Conservation (phyloP, 2,797 vertebrate species). For the Craterocephalus amniculus region DNA sequence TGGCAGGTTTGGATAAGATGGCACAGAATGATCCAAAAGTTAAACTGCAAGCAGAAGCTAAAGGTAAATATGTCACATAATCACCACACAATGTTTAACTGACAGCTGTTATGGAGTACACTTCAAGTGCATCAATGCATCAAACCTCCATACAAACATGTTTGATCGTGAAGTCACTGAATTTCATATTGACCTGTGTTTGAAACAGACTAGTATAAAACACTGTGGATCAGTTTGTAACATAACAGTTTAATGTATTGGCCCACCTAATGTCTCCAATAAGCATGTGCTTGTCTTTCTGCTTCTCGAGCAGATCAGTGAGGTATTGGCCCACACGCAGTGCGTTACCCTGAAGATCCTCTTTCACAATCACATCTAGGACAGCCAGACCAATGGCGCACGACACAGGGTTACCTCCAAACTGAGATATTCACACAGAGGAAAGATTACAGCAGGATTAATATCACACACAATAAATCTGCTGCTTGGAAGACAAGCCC, state of each 20-base stretch:
- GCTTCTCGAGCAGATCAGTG: slow-evolving; percentile 82
- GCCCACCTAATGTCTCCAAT: slow-evolving; percentile 94
- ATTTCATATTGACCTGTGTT: neutral
- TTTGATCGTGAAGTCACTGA: neutral
- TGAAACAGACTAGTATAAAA: neutral
- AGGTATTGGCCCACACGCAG: slow-evolving; percentile 88
- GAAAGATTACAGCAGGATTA: slow-evolving; percentile 19
- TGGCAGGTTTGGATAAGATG: neutral
- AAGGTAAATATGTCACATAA: neutral
- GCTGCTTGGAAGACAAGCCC: neutral
- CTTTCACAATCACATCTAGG: slow-evolving; percentile 90
- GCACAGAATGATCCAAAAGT: neutral
- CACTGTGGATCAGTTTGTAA: neutral
- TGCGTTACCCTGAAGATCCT: slow-evolving; percentile 93
- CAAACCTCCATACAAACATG: neutral
- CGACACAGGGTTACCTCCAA: slow-evolving; percentile 97
- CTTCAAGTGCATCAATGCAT: neutral
- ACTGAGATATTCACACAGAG: slow-evolving; percentile 78
- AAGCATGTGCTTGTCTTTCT: slow-evolving; percentile 89
- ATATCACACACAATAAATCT: slow-evolving; percentile 3
- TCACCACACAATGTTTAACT: slow-evolving; percentile 14
- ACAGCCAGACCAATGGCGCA: slow-evolving; percentile 95
- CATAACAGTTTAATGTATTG: slow-evolving; percentile 1
- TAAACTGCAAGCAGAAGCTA: neutral
- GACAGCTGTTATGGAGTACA: neutral